Percentiles rank a stretch among this genome's conserved stretches.
Conservation (phyloP, 2,888 invertebrate species). For the Drosophila flavopinicola region DNA sequence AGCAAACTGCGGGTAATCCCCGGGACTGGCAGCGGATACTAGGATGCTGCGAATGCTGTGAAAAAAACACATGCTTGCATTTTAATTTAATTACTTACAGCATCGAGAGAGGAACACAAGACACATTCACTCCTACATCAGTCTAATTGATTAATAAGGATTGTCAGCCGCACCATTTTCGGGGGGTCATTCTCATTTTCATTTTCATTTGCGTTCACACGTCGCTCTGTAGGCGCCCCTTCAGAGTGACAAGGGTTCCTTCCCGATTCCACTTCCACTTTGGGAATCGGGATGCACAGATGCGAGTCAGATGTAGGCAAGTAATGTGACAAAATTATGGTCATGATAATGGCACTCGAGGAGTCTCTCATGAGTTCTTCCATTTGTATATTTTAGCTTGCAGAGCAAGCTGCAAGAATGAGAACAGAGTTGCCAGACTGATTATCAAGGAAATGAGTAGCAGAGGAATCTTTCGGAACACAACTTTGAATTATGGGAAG, state of each 20-base stretch:
- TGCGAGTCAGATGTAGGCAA: slow-evolving; percentile 61
- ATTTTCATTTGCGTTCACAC: slow-evolving; percentile 68
- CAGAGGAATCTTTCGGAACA: slow-evolving; percentile 1
- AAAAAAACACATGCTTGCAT: slow-evolving; percentile 77
- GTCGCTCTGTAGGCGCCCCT: slow-evolving; percentile 28
- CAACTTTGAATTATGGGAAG: too few relatives aligned
- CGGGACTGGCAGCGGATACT: slow-evolving; percentile 48
- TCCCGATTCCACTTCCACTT: not conserved
- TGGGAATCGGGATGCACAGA: slow-evolving; percentile 49
- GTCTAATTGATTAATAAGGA: slow-evolving; percentile 77
- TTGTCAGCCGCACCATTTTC: slow-evolving; percentile 60
- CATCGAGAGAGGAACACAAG: slow-evolving; percentile 47
- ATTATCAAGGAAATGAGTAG: not conserved
- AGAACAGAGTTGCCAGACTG: slow-evolving; percentile 15
- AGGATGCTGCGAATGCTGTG: slow-evolving; percentile 41
- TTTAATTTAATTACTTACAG: slow-evolving; percentile 80
- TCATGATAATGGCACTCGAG: slow-evolving; percentile 35
- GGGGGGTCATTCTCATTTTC: slow-evolving; percentile 33
- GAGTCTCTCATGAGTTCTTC: slow-evolving; percentile 37
- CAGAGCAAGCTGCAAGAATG: slow-evolving; percentile 11
- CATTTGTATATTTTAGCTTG: slow-evolving; percentile 52
- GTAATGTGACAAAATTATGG: slow-evolving; percentile 46
- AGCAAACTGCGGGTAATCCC: slow-evolving; percentile 61
- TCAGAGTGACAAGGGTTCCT: slow-evolving; percentile 63
- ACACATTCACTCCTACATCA: slow-evolving; percentile 52